Base-by-base conservation (phyloP, 2,113 vertebrate species). In the Climacteris rufus region DNA sequence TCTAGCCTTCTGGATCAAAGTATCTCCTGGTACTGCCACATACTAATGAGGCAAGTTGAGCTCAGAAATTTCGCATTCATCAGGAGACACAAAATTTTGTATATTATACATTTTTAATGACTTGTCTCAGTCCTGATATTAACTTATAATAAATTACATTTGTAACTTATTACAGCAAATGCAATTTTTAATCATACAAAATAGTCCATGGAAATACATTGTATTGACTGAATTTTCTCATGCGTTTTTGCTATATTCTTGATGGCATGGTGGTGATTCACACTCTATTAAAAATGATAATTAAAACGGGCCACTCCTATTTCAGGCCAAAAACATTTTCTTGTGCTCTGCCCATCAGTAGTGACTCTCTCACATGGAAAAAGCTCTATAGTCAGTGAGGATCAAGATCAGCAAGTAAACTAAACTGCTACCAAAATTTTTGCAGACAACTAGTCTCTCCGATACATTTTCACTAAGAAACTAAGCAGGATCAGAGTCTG, bases 91-190 rank as follows among this genome's bases (percentile, higher is more conserved):
- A 83, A 96, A 92, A 91, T 71, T 68, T 83, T 92, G 45, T 75
- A 24, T 65, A 80, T 92, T 94, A 83, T 90, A 84, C 45, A 89
- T 90, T 93, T 96, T 88, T 88, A 96, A 93, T 92, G 45, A 87
- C 64, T 96, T 83, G 30, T 90, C 68, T 92, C 80, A 70, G 52
- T 83, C 56, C 64, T 75, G 83, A 89, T 83, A 69, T 88, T 91
- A 94, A 87, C 78, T 94, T 40, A 45, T 44, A 96, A 92, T 76
- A 93, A 94, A 94, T 95, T 76, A 92, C 49, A 84, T 94, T 96
- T 83, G 42, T 78, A 95, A 81, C 24, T 69, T 86, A 93, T 89
- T 93, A 81, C 42, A 86, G 59, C 53, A 89, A 93, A 85, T 83
- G 42, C 5, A 77, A 65, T 84, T 84, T 94, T 52, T 69, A 92